These are phyloP conservation scores for Loriculus beryllinus DNA, from an alignment of 2,797 vertebrate genomes.

Conservation along the genomic window DNA sequence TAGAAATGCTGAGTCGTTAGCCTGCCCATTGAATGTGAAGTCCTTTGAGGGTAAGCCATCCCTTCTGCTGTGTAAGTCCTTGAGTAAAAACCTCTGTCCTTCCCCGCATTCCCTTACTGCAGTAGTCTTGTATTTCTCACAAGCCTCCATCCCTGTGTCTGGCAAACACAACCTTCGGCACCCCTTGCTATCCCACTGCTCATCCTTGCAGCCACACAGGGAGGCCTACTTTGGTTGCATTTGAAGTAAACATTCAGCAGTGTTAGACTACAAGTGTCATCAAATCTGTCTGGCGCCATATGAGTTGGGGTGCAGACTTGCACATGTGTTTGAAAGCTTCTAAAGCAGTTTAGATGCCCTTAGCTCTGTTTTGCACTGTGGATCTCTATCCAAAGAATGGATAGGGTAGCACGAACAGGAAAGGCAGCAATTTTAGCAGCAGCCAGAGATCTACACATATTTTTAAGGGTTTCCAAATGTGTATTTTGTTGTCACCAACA, in stretches of 20 bases:
- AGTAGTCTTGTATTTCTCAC: neutral
- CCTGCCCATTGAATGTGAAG: neutral
- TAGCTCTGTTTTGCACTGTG: neutral
- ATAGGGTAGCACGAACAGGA: neutral
- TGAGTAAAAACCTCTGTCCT: neutral
- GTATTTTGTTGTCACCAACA: neutral
- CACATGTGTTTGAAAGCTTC: neutral
- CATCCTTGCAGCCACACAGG: accelerated
- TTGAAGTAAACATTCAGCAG: neutral
- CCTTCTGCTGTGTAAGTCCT: neutral
- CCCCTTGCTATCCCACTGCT: neutral
- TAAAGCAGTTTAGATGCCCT: neutral
- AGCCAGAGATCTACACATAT: neutral
- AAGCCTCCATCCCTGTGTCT: accelerated
- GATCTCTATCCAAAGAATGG: neutral
- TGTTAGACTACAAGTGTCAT: neutral
- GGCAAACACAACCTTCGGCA: neutral
- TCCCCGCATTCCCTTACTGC: neutral
- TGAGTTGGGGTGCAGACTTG: neutral
- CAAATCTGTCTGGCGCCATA: neutral
- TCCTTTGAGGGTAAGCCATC: neutral
- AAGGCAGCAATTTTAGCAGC: neutral
- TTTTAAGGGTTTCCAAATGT: neutral
- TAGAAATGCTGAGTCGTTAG: neutral
- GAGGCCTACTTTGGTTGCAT: neutral